Evolutionary conservation across 2,888 invertebrate species (phyloP).

Genomic region (Troglohyphantes excavatus): DNA sequence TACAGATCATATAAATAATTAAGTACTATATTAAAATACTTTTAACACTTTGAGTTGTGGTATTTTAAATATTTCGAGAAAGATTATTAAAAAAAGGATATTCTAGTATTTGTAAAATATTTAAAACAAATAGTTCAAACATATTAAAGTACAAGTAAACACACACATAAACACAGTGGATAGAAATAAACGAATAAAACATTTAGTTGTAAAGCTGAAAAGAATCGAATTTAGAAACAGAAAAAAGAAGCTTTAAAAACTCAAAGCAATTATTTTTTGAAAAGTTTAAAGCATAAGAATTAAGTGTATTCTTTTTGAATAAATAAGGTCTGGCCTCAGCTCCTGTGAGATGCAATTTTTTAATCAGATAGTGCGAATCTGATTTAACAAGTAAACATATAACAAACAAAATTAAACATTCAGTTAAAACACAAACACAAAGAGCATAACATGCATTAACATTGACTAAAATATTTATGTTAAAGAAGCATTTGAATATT

Average conservation of each 20-base stretch:
- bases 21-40: too few relatives aligned
- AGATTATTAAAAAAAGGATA: too few relatives aligned
- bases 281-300: constrained; percentile 10
- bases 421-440: too few relatives aligned
- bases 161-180: constrained; percentile 9
- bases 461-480: too few relatives aligned
- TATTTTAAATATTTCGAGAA: too few relatives aligned
- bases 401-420: too few relatives aligned
- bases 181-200: constrained; percentile 13
- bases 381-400: not conserved
- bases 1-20: too few relatives aligned
- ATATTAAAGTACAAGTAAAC: not conserved
- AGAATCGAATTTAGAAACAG: not conserved
- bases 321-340: constrained; percentile 67
- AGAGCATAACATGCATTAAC: too few relatives aligned
- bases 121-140: not conserved
- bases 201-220: constrained; percentile 15
- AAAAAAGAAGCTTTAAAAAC: constrained; percentile 2
- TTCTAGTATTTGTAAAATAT: not conserved
- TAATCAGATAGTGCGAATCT: not conserved
- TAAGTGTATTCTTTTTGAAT: constrained; percentile 33
- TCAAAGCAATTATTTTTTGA: not conserved
- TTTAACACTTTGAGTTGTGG: too few relatives aligned
- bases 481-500: too few relatives aligned
- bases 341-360: constrained; percentile 22